A percentile compares a stretch with the other conserved stretches of the same genome.
Evolutionary conservation across 2,888 invertebrate genomes (phyloP).

Genomic region (Ichneumoninae sp.): DNA sequence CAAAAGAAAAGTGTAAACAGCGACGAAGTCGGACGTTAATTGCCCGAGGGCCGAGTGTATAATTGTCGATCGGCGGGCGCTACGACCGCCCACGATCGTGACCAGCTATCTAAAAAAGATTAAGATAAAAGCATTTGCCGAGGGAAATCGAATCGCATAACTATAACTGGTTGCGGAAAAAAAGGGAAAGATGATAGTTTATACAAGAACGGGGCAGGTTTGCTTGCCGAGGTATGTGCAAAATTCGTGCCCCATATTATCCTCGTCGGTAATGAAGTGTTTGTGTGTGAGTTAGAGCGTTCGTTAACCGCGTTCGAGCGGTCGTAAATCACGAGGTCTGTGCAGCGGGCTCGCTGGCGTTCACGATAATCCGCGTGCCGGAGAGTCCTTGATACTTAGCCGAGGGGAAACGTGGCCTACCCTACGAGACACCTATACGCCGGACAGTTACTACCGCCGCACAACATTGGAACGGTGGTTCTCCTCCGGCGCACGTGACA

Average conservation of each 20-base stretch:
- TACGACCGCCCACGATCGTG: neutral
- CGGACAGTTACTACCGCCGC: conserved; percentile 3
- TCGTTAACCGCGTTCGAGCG: conserved; percentile 52
- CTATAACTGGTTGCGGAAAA: neutral
- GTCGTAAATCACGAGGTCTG: conserved; percentile 55
- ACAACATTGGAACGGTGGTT: conserved; percentile 5
- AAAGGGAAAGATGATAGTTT: neutral
- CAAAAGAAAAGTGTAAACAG: conserved; percentile 34
- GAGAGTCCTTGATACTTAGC: conserved; percentile 66
- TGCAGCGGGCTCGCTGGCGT: conserved; percentile 16
- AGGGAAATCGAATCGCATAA: neutral
- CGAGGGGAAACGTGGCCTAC: conserved; percentile 54
- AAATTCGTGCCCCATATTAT: conserved; percentile 35
- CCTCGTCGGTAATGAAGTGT: conserved; percentile 31
- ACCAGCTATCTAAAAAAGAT: neutral
- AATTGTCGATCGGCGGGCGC: conserved; percentile 6
- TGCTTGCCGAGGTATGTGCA: neutral
- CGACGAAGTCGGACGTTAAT: conserved; percentile 7
- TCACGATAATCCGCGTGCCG: conserved; percentile 56
- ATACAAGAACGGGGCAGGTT: neutral
- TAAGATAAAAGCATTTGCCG: neutral
- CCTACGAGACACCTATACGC: conserved; percentile 29
- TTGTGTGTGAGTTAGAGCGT: conserved; percentile 38
- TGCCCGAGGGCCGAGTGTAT: neutral
- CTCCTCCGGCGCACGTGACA: conserved; percentile 54